phyloP scores from a whole-genome alignment of 2,113 vertebrate genomes.

The Atractosteus spatula region DNA sequence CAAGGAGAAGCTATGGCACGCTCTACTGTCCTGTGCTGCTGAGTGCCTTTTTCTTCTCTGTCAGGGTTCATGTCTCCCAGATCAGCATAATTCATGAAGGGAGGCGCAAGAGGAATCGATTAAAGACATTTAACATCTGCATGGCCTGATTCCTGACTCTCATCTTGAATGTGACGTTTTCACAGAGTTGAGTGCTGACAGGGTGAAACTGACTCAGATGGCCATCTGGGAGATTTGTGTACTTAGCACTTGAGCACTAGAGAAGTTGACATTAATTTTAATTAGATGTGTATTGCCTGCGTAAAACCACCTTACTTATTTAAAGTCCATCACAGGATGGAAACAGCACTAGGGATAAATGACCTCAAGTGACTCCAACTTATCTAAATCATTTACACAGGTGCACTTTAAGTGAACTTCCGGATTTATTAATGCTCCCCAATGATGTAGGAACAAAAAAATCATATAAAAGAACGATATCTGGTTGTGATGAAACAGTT shows the following conservation, averaged over 20 bases:
- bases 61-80: conserved; percentile 1
- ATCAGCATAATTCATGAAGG: conserved; percentile 23
- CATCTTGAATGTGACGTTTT: conserved; percentile 46
- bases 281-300: conserved; percentile 63
- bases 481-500: no score
- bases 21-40: no score
- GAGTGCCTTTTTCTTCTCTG: not conserved
- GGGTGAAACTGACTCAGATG: conserved; percentile 58
- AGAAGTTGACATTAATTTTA: conserved; percentile 71
- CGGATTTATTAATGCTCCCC: no score
- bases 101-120: conserved; percentile 41
- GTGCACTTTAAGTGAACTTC: no score
- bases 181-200: conserved; percentile 47
- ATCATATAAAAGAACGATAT: no score
- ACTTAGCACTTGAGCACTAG: conserved; percentile 51
- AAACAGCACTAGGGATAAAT: conserved; percentile 39
- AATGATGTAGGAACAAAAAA: no score
- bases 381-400: not conserved
- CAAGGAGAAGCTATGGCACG: no score
- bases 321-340: conserved; percentile 20
- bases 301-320: conserved; percentile 31
- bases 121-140: conserved; percentile 41
- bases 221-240: conserved; percentile 59
- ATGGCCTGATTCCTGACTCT: conserved; percentile 31
- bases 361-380: conserved; percentile 40